phyloP scores from a whole-genome alignment of 2,113 vertebrate species.

The Dendropsophus ebraccatus region DNA sequence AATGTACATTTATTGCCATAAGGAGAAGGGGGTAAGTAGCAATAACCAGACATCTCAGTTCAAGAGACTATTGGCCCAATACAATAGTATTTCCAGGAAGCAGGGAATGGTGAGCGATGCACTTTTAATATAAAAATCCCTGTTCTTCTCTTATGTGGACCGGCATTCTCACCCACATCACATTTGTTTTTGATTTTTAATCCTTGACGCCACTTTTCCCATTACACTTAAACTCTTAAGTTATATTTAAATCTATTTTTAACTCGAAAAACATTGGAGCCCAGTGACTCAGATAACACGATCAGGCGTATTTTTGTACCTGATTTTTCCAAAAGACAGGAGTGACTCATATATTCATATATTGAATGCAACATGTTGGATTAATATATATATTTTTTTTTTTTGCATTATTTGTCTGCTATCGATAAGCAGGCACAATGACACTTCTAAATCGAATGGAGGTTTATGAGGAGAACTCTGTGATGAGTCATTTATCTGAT shows the following conservation, averaged over 20 bases:
- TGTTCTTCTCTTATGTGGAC: not conserved
- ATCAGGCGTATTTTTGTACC: slow-evolving; percentile 43
- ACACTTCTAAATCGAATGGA: slow-evolving; percentile 46
- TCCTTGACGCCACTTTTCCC: slow-evolving; percentile 21
- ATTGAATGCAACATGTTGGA: slow-evolving; percentile 11
- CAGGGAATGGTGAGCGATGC: not conserved
- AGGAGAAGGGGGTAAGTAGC: no score
- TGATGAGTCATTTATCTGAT: slow-evolving; percentile 54
- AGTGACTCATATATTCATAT: slow-evolving; percentile 49
- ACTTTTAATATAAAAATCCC: not conserved
- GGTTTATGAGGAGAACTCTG: slow-evolving; percentile 49
- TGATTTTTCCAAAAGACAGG: slow-evolving; percentile 45
- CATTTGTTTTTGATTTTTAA: slow-evolving; percentile 43
- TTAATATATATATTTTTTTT: slow-evolving; percentile 25
- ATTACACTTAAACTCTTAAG: slow-evolving; percentile 17
- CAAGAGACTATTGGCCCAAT: not conserved
- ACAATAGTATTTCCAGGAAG: not conserved
- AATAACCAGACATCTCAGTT: not conserved
- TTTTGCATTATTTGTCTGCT: slow-evolving; percentile 42
- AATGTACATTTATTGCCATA: no score
- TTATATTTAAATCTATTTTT: slow-evolving; percentile 51
- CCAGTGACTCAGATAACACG: slow-evolving; percentile 38
- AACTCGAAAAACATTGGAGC: slow-evolving; percentile 38
- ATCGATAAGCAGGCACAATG: slow-evolving; percentile 50
- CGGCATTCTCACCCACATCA: slow-evolving; percentile 15